phyloP scores from a whole-genome alignment of 2,888 invertebrate genomes.

The Anaspis maculata region DNA sequence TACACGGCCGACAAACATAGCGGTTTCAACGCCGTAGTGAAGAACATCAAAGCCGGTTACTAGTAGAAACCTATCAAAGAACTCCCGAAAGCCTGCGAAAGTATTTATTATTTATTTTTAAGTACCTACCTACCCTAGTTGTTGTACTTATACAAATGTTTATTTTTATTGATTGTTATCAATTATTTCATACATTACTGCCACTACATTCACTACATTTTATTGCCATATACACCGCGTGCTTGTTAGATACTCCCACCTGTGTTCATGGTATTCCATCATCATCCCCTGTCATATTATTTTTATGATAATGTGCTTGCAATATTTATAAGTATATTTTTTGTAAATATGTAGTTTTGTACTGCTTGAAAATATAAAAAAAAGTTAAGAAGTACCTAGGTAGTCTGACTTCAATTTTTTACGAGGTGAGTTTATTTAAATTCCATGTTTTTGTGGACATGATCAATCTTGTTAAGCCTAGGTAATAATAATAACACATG shows the following conservation, averaged over 20 bases:
- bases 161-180: no score
- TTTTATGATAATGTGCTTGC: slow-evolving; percentile 7
- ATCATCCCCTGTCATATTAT: slow-evolving; percentile 6
- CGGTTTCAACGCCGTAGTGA: slow-evolving; percentile 38
- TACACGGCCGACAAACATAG: slow-evolving; percentile 39
- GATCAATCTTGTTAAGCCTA: no score
- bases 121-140: slow-evolving; percentile 8
- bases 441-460: no score
- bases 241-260: slow-evolving; percentile 20
- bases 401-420: no score
- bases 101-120: slow-evolving; percentile 15
- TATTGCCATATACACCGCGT: no score
- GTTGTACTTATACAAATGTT: slow-evolving; percentile 9
- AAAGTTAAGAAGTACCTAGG: no score
- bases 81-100: slow-evolving; percentile 1
- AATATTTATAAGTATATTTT: slow-evolving; percentile 1
- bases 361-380: neutral
- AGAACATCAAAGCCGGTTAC: slow-evolving; percentile 30
- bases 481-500: no score
- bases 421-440: no score
- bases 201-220: no score
- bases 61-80: no score
- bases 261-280: slow-evolving; percentile 22
- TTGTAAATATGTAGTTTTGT: neutral
- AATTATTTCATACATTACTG: no score